Conservation (phyloP, 2,113 vertebrate species). For the Mobula birostris region DNA sequence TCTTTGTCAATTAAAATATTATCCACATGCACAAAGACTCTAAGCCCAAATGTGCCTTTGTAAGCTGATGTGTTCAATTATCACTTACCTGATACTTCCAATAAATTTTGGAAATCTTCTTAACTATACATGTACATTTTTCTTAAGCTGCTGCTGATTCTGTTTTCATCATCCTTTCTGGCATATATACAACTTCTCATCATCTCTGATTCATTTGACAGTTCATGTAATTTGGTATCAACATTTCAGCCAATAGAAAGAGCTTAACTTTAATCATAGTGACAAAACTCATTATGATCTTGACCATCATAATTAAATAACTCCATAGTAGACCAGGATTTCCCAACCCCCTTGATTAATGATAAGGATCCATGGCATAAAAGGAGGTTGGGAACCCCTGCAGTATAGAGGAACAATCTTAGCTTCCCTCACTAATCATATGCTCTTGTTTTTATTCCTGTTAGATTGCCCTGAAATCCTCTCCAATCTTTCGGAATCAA, state of each 20-base stretch:
- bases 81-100: not conserved
- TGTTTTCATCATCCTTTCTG: not conserved
- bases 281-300: not conserved
- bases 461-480: no score
- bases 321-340: no score
- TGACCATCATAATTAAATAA: not conserved
- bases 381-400: no score
- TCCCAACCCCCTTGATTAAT: no score
- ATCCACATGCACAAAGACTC: not conserved
- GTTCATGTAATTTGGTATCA: not conserved
- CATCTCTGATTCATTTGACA: not conserved
- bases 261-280: not conserved
- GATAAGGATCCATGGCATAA: no score
- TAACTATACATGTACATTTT: not conserved
- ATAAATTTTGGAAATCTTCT: not conserved
- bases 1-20: not conserved
- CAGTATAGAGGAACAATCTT: not conserved
- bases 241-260: not conserved
- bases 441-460: no score
- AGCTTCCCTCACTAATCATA: not conserved
- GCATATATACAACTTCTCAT: not conserved
- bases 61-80: not conserved
- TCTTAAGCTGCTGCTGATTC: not conserved
- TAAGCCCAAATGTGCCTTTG: not conserved
- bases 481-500: no score